A percentile compares a stretch with the other conserved stretches of the same genome.
Conservation (phyloP, 2,113 vertebrate species). For the Ctenomys sociabilis region DNA sequence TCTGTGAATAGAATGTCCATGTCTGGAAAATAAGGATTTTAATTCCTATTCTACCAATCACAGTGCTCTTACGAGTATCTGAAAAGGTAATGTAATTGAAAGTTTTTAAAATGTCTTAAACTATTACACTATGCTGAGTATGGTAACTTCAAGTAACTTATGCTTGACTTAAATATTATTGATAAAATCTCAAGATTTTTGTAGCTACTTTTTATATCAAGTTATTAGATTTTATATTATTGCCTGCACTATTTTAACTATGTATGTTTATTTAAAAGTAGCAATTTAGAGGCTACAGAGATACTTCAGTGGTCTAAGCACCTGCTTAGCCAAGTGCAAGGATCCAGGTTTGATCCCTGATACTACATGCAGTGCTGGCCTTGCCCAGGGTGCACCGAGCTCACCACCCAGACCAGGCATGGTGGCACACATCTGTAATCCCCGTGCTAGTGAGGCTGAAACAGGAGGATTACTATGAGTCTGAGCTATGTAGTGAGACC, state of each 20-base stretch:
- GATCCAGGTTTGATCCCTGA: too few relatives aligned
- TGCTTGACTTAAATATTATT: not conserved
- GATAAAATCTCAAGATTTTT: not conserved
- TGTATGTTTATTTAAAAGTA: constrained; percentile 50
- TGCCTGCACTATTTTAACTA: constrained; percentile 33
- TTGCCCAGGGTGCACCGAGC: too few relatives aligned
- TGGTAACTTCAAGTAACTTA: constrained; percentile 13
- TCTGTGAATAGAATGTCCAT: not conserved
- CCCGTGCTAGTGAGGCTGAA: too few relatives aligned
- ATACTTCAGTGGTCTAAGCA: too few relatives aligned
- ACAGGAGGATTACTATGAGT: too few relatives aligned
- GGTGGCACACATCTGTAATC: too few relatives aligned
- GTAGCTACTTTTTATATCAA: constrained; percentile 23
- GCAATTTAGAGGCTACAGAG: not conserved
- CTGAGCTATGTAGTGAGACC: too few relatives aligned
- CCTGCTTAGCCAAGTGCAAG: too few relatives aligned
- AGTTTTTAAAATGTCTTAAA: constrained; percentile 35
- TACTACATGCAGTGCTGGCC: too few relatives aligned
- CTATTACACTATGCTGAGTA: not conserved
- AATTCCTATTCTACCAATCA: constrained; percentile 31
- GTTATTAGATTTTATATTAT: constrained; percentile 13
- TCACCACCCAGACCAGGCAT: too few relatives aligned
- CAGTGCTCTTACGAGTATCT: not conserved
- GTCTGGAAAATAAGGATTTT: constrained; percentile 49
- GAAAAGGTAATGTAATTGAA: not conserved